Conservation (phyloP, 2,113 vertebrate genomes). For the Vombatus ursinus region DNA sequence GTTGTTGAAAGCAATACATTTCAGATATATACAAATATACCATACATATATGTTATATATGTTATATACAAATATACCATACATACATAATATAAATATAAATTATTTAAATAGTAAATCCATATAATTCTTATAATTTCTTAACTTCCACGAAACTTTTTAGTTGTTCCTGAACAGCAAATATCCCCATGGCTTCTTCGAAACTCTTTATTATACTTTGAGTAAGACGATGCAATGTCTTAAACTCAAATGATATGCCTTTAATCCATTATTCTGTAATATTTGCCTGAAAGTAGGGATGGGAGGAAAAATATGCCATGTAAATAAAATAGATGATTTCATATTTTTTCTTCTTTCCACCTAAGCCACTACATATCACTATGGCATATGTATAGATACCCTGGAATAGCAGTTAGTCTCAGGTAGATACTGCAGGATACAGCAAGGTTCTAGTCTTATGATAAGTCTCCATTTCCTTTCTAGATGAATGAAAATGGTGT, state of each 20-base stretch:
- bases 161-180: not conserved
- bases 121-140: not conserved
- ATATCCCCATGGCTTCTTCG: not conserved
- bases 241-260: not conserved
- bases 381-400: not conserved
- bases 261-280: not conserved
- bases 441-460: not conserved
- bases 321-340: not conserved
- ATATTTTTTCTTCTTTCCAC: not conserved
- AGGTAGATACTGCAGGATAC: not conserved
- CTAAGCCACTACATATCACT: not conserved
- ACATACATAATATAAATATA: not conserved
- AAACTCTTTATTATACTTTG: not conserved
- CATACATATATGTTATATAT: too few species aligned
- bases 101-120: not conserved
- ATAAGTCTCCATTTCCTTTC: not conserved
- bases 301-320: not conserved
- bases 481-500: too few species aligned
- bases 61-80: not conserved
- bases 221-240: not conserved
- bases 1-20: slow-evolving; percentile 29
- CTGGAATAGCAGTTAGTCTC: not conserved
- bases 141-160: not conserved
- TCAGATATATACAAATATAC: too few species aligned
- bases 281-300: not conserved